Evolutionary conservation across 37 sponge, comb jelly and placozoan species (phyloP), one percentile per base, ranked within the genome.

Genomic region (Halisarca cf. caerulea): DNA sequence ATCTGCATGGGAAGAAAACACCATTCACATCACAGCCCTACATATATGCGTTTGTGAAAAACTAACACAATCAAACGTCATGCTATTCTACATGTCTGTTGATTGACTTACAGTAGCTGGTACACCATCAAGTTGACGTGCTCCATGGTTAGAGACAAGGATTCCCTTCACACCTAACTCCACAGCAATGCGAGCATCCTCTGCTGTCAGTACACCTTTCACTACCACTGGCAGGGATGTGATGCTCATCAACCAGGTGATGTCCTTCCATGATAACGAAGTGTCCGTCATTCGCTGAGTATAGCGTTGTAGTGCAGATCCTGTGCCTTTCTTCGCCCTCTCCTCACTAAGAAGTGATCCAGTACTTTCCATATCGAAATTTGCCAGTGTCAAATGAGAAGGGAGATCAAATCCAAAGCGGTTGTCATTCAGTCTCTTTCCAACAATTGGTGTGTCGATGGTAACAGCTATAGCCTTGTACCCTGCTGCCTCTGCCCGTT

Each of bases 101-200:
- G 47, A 6, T 68, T 15, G 34, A 86, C 93, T 85, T 36, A 96
- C 90, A 20, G 97, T 88, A 32, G 95, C 89, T 68, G 89, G 91
- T 0, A 95, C 96, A 41, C 87, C 89, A 83, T 97, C 97, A 72
- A 97, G 86, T 64, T 97, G 97, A 36, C 97, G 81, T 0, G 87
- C 97, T 45, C 97, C 97, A 66, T 97, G 97, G 79, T 97, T 97
- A 9, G 97, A 97, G 34, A 97, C 95, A 47, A 96, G 44, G 18
- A 97, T 92, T 7, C 91, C 97, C 39, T 84, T 59, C 32, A 94
- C 87, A 17, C 93, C 90, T 27, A 88, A 89, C 80, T 44, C 75
- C 6, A 90, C 62, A 24, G 96, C 95, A 40, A 89, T 83, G 20
- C 25, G n/a, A 35, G 95, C 97, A 92, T 92, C 97, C 59, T 96